Evolutionary conservation across 2,113 vertebrate species (phyloP).

Genomic region (Labeo rohita): DNA sequence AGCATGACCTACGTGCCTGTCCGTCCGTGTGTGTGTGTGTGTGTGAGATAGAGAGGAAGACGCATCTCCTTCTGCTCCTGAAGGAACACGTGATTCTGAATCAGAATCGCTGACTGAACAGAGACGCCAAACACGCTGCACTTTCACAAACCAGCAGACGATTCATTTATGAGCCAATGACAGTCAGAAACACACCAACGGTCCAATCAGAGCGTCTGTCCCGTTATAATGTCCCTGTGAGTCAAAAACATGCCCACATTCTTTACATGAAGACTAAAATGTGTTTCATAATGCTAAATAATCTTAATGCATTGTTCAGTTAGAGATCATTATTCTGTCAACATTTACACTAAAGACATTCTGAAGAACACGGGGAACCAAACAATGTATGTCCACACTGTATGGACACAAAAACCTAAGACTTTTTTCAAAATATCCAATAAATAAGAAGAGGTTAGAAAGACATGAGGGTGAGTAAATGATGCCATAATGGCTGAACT

Average conservation of each 20-base stretch:
- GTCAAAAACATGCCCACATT: background rate
- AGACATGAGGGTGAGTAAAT: background rate
- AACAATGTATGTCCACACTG: no score
- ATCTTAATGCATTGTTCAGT: no score
- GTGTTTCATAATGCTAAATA: background rate
- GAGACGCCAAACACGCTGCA: background rate
- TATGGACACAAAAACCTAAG: no score
- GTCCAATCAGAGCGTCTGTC: background rate
- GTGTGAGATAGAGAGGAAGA: background rate
- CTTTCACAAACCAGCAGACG: background rate
- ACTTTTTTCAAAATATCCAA: no score
- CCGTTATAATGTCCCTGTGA: background rate
- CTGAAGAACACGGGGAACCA: no score
- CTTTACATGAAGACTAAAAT: background rate
- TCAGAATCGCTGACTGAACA: background rate
- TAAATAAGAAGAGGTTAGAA: no score
- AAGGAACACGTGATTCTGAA: background rate
- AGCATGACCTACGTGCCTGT: conserved; percentile 11
- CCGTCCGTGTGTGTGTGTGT: background rate
- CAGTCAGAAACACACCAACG: no score
- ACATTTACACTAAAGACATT: no score
- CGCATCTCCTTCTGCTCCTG: background rate
- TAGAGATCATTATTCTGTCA: no score
- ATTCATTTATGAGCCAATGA: background rate
- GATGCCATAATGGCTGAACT: no score